Percentiles rank a stretch among this genome's conserved stretches.
These are phyloP conservation scores for Tiphia femorata DNA, from an alignment of 2,888 invertebrate genomes.

Conservation along the genomic window DNA sequence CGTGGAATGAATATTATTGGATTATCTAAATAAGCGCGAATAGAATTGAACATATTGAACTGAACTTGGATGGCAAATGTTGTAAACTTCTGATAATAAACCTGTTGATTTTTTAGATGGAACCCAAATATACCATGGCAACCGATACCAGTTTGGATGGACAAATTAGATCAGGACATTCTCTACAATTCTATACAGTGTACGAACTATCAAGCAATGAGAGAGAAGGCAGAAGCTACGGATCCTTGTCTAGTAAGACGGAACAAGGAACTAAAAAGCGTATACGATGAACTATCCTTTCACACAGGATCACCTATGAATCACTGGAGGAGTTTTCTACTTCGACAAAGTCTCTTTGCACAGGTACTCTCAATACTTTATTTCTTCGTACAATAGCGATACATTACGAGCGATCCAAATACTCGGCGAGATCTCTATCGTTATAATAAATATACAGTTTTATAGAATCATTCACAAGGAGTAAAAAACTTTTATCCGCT, in stretches of 20 bases:
- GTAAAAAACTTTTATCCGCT: too few relatives aligned
- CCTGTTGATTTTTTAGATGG: slow-evolving; percentile 69
- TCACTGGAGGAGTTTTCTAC: background rate
- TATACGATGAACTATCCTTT: slow-evolving; percentile 14
- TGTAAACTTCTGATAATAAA: too few relatives aligned
- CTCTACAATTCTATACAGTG: slow-evolving; percentile 15
- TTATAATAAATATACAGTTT: too few relatives aligned
- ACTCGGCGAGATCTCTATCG: too few relatives aligned
- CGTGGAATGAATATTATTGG: too few relatives aligned
- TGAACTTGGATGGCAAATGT: too few relatives aligned
- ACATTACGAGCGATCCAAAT: too few relatives aligned
- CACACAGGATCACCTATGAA: slow-evolving; percentile 22
- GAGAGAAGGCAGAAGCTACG: background rate
- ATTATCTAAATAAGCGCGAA: too few relatives aligned
- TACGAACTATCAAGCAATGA: slow-evolving; percentile 4
- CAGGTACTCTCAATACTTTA: too few relatives aligned
- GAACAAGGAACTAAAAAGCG: background rate
- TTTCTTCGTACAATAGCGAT: too few relatives aligned
- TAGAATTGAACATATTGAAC: too few relatives aligned
- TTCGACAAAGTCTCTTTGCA: slow-evolving; percentile 16
- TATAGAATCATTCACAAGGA: too few relatives aligned
- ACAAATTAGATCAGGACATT: slow-evolving; percentile 14
- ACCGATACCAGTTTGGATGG: slow-evolving; percentile 68
- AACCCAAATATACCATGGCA: slow-evolving; percentile 74
- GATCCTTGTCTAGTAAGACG: background rate